Evolutionary conservation across 2,113 vertebrate genomes (phyloP).

Genomic region (Takifugu bimaculatus): DNA sequence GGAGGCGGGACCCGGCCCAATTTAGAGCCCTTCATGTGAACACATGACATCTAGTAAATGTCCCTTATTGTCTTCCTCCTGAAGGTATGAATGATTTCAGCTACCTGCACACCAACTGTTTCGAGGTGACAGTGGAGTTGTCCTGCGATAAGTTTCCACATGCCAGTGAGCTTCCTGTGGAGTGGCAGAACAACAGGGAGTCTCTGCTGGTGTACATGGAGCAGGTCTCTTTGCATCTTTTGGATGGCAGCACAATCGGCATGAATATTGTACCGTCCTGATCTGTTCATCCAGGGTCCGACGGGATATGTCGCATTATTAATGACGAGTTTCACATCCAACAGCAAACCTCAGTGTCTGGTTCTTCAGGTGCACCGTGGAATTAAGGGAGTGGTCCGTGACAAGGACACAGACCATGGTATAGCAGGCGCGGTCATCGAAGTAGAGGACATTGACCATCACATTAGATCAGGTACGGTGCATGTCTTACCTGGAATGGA

Average conservation of each 20-base stretch:
- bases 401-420: slow-evolving; percentile 83
- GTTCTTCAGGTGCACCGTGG: slow-evolving; percentile 83
- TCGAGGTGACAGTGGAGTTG: slow-evolving; percentile 89
- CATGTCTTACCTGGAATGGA: no score
- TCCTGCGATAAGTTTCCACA: slow-evolving; percentile 96
- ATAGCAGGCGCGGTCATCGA: slow-evolving; percentile 84
- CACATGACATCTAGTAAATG: no score
- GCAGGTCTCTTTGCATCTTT: slow-evolving; percentile 74
- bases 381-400: slow-evolving; percentile 86
- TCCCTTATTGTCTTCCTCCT: neutral
- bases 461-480: slow-evolving; percentile 82
- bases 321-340: no score
- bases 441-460: slow-evolving; percentile 85
- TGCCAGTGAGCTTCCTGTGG: slow-evolving; percentile 79
- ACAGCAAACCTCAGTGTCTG: neutral
- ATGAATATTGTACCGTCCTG: no score
- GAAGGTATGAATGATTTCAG: slow-evolving; percentile 93
- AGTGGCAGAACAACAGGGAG: slow-evolving; percentile 94
- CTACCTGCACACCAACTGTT: slow-evolving; percentile 92
- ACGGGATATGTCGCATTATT: no score
- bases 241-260: no score
- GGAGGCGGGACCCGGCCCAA: no score
- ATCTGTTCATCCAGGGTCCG: no score
- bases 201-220: slow-evolving; percentile 92
- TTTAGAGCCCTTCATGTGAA: no score